These are phyloP conservation scores for Xiphophorus hellerii DNA, from an alignment of 2,113 vertebrate species.

Conservation along the genomic window DNA sequence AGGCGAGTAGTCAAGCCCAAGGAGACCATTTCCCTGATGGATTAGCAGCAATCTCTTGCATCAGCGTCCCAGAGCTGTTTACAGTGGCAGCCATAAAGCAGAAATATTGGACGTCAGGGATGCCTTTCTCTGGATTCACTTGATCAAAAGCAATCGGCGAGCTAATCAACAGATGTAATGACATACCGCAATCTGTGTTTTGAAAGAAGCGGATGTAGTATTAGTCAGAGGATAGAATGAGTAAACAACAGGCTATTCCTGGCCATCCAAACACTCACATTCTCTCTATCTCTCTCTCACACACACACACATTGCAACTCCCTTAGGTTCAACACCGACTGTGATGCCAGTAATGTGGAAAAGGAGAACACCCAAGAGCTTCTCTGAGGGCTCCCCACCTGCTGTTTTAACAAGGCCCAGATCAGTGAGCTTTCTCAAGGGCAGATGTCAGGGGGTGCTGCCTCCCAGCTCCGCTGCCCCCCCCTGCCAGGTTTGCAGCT, in stretches of 20 bases:
- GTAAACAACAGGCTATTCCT: slow-evolving; percentile 42
- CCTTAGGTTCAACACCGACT: slow-evolving; percentile 23
- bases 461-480: slow-evolving; percentile 15
- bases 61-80: slow-evolving; percentile 55
- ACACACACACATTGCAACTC: neutral
- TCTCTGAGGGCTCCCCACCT: slow-evolving; percentile 33
- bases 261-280: neutral
- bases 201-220: slow-evolving; percentile 49
- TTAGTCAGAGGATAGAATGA: slow-evolving; percentile 39
- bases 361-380: slow-evolving; percentile 27
- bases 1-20: slow-evolving; percentile 51
- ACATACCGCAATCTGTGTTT: slow-evolving; percentile 30
- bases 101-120: slow-evolving; percentile 52
- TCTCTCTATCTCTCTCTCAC: neutral
- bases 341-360: slow-evolving; percentile 23
- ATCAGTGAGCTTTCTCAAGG: slow-evolving; percentile 52
- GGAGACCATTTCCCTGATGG: slow-evolving; percentile 70
- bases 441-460: slow-evolving; percentile 40
- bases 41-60: slow-evolving; percentile 63
- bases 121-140: slow-evolving; percentile 47
- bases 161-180: slow-evolving; percentile 62
- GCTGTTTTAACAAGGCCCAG: slow-evolving; percentile 57
- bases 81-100: slow-evolving; percentile 55
- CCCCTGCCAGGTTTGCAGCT: slow-evolving; percentile 37
- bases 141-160: slow-evolving; percentile 58